Base-by-base conservation (phyloP, 2,888 invertebrate species). In the Caradrina clavipalpis region DNA sequence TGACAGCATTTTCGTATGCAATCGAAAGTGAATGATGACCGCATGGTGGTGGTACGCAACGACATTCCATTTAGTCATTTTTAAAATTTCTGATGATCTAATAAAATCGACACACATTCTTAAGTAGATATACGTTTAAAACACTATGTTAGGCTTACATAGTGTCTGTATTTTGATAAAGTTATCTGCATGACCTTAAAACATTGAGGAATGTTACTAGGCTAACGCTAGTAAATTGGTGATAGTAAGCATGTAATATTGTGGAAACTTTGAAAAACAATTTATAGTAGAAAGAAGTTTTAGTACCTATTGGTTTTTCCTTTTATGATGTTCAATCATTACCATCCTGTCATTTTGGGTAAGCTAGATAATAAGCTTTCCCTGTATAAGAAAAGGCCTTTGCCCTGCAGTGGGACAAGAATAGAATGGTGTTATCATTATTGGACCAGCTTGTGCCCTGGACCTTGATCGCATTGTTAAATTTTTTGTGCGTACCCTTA, bases 171-270 rank as follows among this genome's bases (percentile, higher is more conserved):
- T 53, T 50, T 61, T 39, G 39, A 58, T 65, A 62, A 65, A 65
- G 26, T 77, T 76, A 76, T 73, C 78, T 55, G 10, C 6, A 42
- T 61, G 73, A 72, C 63, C 67, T 64, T 22, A 72, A 35, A 57
- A 61, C 47, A 57, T n/a, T 54, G 50, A 35, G 35, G 13, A 64
- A 76, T 63, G 53, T 64, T 70, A 61, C 49, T 65, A 59, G 15
- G 19, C 22, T 57, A 42, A 47, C 51, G 54, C 49, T n/a, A 63
- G 26, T 39, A 39, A 73, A 60, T 39, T 66, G 11, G 15, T 13
- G 26, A 73, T 59, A 26, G 35, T 11, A 39, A 39, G 13, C 39
- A 39, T 39, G 2, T 55, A 21, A 47, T 45, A 66, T 13, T 39
- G 39, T 26, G 45, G 49, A 56, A 19, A 5, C n/a, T 17, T 22